Base-by-base conservation (phyloP, 2,797 vertebrate species). In the Glossophaga mutica region DNA sequence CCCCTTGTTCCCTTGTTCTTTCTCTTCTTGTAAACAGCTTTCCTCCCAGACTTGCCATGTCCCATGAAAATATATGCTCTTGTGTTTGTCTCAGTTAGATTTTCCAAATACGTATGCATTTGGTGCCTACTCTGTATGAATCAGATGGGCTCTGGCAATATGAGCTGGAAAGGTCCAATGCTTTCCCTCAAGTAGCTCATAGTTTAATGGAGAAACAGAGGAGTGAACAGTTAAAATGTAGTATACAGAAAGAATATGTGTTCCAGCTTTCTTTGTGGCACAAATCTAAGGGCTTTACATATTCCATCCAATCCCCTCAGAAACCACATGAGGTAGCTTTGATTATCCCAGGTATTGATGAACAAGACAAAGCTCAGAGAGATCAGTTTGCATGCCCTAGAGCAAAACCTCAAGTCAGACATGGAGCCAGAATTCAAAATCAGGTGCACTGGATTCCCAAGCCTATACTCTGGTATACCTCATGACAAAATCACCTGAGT, bases 1-100 rank as follows among this genome's bases (percentile, higher is more conserved):
- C 19, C 44, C 44, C 32, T 90, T 70, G 37, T 87, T 96, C 48
- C 44, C 34, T 90, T 65, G 37, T 87, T 96, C 48, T 92, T 77
- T 79, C 44, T 81, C 39, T 76, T 76, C 59, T 67, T 85, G 4
- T 50, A 21, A 19, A 68, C 55, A 88, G 55, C 32, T 84, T 93
- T 94, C 42, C 55, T 90, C 42, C 34, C 82, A 15, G 18, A 87
- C 62, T 93, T 91, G 24, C 37, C 57, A 50, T 24, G 91, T 50
- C 92, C 44, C 52, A 74, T 48, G 19, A 86, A 91, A 74, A 78
- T 79, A 68, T 11, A 74, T 48, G 29, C 16, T 67, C 7, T 37
- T 39, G 18, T 91, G 42, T 68, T 65, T 81, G 8, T 85, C n/a
- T 68, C 83, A 87, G 57, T 92, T 34, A 90, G 65, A 87, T 32